phyloP scores from a whole-genome alignment of 1,140 invertebrate species.

The Lepidostoma basale region DNA sequence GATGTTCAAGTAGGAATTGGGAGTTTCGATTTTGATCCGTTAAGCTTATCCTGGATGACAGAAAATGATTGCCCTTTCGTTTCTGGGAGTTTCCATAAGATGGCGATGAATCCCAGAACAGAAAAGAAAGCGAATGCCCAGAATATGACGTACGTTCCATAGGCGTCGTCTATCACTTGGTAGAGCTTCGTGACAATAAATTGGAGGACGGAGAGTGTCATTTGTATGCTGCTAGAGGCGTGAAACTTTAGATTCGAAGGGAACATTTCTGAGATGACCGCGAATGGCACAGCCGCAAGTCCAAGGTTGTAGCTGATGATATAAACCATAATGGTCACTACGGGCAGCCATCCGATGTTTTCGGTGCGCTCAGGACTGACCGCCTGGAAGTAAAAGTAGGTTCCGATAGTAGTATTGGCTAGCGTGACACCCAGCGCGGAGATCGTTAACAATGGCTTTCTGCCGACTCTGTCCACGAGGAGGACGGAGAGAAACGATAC shows the following conservation, averaged over 20 bases:
- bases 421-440: constrained; percentile 64
- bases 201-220: constrained; percentile 72
- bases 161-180: constrained; percentile 64
- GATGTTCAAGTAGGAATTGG: too few species aligned
- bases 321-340: constrained; percentile 69
- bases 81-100: constrained; percentile 72
- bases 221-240: constrained; percentile 72
- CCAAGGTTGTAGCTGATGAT: constrained; percentile 74
- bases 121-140: constrained; percentile 74
- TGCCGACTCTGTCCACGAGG: constrained; percentile 73
- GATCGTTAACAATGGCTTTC: constrained; percentile 69
- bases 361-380: constrained; percentile 46
- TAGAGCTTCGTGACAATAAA: constrained; percentile 78
- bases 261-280: constrained; percentile 77
- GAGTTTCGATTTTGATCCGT: neutral
- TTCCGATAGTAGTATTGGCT: constrained; percentile 61
- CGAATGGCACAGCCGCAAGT: constrained; percentile 72
- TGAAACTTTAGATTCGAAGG: constrained; percentile 71
- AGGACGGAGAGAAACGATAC: constrained; percentile 66
- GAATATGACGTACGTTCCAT: constrained; percentile 73
- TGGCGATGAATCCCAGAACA: constrained; percentile 67
- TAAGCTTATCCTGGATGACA: constrained; percentile 54
- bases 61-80: constrained; percentile 80
- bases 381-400: constrained; percentile 64
- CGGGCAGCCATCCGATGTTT: constrained; percentile 64